Conservation (phyloP, 2,888 invertebrate genomes). For the Lypha dubia region DNA sequence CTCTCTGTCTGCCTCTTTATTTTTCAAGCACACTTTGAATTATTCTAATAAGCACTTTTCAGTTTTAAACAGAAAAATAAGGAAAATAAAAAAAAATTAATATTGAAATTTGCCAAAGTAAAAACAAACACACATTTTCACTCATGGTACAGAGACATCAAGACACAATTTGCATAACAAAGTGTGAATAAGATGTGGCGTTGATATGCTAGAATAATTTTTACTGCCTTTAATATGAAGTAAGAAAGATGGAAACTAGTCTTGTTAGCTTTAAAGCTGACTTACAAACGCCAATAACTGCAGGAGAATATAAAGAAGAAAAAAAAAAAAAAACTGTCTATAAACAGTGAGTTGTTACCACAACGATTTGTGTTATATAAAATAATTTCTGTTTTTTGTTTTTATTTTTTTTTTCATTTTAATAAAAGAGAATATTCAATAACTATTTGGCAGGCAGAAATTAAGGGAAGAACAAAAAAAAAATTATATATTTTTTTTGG, state of each 20-base stretch:
- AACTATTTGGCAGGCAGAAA: constrained; percentile 45
- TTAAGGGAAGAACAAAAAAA: background rate
- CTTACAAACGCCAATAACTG: constrained; percentile 37
- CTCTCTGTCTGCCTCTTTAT: too few relatives aligned
- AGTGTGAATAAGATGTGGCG: constrained; percentile 68
- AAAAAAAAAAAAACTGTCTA: background rate
- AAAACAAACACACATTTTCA: constrained; percentile 9
- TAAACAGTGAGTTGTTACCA: constrained; percentile 23
- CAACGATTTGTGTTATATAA: constrained; percentile 33
- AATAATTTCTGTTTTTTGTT: too few relatives aligned
- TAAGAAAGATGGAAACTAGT: constrained; percentile 8
- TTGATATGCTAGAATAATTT: constrained; percentile 68
- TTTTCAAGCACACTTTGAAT: background rate
- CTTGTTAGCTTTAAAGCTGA: constrained; percentile 25
- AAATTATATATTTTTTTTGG: constrained; percentile 6
- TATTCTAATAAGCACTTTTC: constrained; percentile 47
- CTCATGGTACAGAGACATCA: background rate
- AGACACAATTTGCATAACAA: constrained; percentile 69
- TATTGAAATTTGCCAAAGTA: constrained; percentile 43
- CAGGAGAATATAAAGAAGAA: background rate
- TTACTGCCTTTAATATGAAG: constrained; percentile 32
- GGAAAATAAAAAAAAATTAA: background rate
- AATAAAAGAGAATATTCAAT: constrained; percentile 44
- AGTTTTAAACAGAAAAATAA: constrained; percentile 17
- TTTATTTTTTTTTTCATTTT: constrained; percentile 1